phyloP scores from a whole-genome alignment of 2,797 vertebrate species.

The Alca torda region DNA sequence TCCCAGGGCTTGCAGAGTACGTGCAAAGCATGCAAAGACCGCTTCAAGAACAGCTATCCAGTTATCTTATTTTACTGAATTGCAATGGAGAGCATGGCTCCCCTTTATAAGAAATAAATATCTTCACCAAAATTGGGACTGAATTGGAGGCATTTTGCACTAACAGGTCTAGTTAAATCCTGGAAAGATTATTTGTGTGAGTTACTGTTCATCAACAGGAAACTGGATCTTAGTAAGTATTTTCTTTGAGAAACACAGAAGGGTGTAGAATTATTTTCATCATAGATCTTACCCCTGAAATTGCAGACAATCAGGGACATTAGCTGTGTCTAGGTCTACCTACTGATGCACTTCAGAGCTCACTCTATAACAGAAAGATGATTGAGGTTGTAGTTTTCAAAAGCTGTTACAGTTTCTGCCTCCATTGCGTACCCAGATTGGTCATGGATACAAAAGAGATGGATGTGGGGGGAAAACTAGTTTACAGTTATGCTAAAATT shows the following conservation, averaged over 20 bases:
- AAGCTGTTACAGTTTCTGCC: not conserved
- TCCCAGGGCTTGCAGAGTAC: not conserved
- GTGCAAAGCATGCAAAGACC: not conserved
- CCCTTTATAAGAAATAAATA: not conserved
- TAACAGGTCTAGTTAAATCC: not conserved
- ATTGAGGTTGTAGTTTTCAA: not conserved
- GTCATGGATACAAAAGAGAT: not conserved
- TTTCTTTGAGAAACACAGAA: not conserved
- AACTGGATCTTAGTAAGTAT: not conserved
- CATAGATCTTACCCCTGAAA: not conserved
- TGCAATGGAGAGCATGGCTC: not conserved
- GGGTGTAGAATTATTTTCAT: not conserved
- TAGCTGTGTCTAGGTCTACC: not conserved
- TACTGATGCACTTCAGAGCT: not conserved
- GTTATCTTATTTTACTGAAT: not conserved
- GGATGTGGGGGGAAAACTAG: not conserved
- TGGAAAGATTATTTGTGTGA: not conserved
- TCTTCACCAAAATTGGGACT: not conserved
- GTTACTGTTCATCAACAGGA: not conserved
- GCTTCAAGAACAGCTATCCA: not conserved
- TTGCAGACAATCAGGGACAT: not conserved
- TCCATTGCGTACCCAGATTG: not conserved
- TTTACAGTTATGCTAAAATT: not conserved
- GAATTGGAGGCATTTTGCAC: not conserved
- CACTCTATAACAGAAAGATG: not conserved